Evolutionary conservation across 2,888 invertebrate genomes (phyloP).

Genomic region (Drosophila flavopinicola): DNA sequence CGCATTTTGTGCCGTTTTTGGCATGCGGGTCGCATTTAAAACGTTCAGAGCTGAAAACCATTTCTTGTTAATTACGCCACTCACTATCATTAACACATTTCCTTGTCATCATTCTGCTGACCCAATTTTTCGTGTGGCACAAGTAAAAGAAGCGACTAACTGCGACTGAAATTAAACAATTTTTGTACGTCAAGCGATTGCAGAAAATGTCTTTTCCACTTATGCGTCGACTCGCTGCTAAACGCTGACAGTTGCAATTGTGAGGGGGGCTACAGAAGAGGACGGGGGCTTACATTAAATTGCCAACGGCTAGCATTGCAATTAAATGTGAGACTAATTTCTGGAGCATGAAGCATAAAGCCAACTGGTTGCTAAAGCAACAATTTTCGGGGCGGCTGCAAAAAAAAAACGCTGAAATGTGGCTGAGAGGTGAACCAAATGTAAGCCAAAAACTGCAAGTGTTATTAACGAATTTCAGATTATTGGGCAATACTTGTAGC

Average conservation of each 20-base stretch:
- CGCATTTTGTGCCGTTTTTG: conserved; percentile 28
- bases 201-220: conserved; percentile 33
- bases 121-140: conserved; percentile 62
- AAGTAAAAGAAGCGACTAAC: conserved; percentile 46
- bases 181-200: conserved; percentile 18
- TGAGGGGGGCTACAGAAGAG: neutral
- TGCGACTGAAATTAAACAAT: conserved; percentile 41
- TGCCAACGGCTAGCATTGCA: conserved; percentile 36
- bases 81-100: conserved; percentile 78
- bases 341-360: conserved; percentile 32
- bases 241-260: conserved; percentile 54
- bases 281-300: conserved; percentile 2
- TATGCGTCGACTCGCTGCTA: conserved; percentile 4
- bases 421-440: conserved; percentile 1
- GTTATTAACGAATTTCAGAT: neutral
- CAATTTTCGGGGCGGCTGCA: conserved; percentile 8
- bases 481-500: neutral
- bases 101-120: conserved; percentile 66
- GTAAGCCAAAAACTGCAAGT: conserved; percentile 45
- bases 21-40: conserved; percentile 42
- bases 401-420: neutral
- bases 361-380: conserved; percentile 12
- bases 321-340: conserved; percentile 61
- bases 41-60: conserved; percentile 30
- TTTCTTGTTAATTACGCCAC: conserved; percentile 68